phyloP scores from a whole-genome alignment of 2,797 vertebrate species.

The Paguma larvata region DNA sequence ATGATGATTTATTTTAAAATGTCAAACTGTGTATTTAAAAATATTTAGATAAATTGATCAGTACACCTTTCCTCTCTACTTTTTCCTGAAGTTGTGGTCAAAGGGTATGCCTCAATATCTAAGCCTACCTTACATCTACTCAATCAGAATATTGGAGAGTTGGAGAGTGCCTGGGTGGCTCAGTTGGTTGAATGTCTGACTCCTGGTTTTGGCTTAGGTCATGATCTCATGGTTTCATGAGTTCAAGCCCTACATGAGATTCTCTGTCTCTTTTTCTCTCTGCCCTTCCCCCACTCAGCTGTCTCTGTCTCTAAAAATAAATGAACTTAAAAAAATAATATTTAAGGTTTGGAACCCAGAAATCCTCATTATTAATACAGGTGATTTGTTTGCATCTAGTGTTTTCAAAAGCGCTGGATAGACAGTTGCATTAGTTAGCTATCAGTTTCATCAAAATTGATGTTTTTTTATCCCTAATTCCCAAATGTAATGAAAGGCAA shows the following conservation, averaged over 20 bases:
- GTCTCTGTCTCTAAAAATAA: no score
- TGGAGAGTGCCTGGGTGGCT: no score
- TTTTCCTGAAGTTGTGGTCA: neutral
- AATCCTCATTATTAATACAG: neutral
- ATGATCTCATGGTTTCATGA: no score
- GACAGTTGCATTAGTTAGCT: neutral
- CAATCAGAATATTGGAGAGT: constrained; percentile 3
- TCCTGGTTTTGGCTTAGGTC: no score
- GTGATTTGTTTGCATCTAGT: neutral
- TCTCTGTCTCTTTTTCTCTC: no score
- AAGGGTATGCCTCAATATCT: neutral
- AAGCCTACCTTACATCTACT: neutral
- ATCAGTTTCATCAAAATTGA: neutral
- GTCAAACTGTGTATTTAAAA: neutral
- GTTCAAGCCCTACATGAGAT: no score
- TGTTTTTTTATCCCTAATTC: neutral
- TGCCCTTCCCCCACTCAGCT: no score
- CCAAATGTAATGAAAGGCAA: neutral
- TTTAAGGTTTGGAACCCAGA: neutral
- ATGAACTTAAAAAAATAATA: no score
- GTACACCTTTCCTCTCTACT: neutral
- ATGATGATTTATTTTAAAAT: neutral
- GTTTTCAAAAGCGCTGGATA: neutral
- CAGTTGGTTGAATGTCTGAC: no score
- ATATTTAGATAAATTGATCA: neutral